phyloP scores from a whole-genome alignment of 2,888 invertebrate species.

The Eurytoma californica region DNA sequence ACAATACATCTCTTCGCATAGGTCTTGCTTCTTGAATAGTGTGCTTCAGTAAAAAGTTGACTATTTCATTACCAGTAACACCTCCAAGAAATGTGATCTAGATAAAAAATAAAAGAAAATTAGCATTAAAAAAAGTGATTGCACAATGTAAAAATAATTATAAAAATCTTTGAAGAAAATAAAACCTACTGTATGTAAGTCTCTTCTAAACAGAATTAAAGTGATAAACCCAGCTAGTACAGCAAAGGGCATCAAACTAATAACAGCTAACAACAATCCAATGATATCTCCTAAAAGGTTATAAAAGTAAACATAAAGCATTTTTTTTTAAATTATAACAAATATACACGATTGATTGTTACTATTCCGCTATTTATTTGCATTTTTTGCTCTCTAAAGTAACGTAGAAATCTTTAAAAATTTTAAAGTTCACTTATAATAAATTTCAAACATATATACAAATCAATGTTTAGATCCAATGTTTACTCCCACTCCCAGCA shows the following conservation, averaged over 20 bases:
- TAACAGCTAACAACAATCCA: slow-evolving; percentile 88
- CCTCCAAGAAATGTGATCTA: slow-evolving; percentile 92
- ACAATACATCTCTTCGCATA: slow-evolving; percentile 80
- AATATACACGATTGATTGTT: too few species aligned
- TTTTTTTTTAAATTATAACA: not conserved
- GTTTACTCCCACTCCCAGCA: too few species aligned
- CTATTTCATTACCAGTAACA: slow-evolving; percentile 84
- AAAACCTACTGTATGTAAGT: slow-evolving; percentile 89
- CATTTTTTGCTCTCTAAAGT: too few species aligned
- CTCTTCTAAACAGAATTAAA: slow-evolving; percentile 90
- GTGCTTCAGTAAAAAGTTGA: slow-evolving; percentile 89
- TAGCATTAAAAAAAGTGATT: not conserved
- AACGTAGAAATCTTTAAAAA: too few species aligned
- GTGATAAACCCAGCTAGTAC: slow-evolving; percentile 89
- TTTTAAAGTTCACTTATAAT: too few species aligned
- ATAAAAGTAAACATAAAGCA: not conserved
- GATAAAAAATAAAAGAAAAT: slow-evolving; percentile 63
- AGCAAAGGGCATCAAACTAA: slow-evolving; percentile 89
- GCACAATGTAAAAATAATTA: not conserved
- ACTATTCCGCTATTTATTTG: too few species aligned
- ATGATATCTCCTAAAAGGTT: slow-evolving; percentile 84
- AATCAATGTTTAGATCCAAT: too few species aligned
- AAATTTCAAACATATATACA: too few species aligned
- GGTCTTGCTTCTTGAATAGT: slow-evolving; percentile 89
- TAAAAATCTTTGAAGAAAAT: slow-evolving; percentile 20